Conservation (phyloP, 2,113 vertebrate species). For the Leptodactylus fuscus region DNA sequence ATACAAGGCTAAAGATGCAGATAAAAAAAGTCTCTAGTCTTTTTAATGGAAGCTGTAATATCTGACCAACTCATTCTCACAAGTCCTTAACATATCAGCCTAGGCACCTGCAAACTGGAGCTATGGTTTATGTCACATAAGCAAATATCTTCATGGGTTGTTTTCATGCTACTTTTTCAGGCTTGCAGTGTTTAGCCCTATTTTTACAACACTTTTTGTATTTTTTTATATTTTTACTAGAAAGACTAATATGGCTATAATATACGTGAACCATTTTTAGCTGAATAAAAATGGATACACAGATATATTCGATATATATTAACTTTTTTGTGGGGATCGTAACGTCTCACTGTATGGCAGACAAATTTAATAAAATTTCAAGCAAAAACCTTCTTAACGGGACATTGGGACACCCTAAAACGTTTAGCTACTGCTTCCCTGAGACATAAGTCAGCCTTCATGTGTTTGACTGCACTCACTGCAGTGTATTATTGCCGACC, state of each 20-base stretch:
- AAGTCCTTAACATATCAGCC: neutral
- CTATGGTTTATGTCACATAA: neutral
- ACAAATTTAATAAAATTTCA: slow-evolving; percentile 8
- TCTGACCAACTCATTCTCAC: neutral
- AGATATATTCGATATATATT: neutral
- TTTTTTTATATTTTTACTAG: neutral
- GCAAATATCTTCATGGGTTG: neutral
- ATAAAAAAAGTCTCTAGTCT: neutral
- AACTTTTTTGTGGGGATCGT: neutral
- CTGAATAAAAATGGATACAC: neutral
- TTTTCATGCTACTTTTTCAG: neutral
- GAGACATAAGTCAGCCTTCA: slow-evolving; percentile 41
- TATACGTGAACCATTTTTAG: neutral
- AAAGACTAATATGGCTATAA: slow-evolving; percentile 8
- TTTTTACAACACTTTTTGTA: neutral
- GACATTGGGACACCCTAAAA: slow-evolving; percentile 25
- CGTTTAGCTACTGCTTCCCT: slow-evolving; percentile 55
- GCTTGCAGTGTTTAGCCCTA: neutral
- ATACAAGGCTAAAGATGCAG: neutral
- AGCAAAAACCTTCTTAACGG: neutral
- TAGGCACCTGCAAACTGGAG: neutral
- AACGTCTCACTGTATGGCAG: slow-evolving; percentile 14
- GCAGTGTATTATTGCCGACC: slow-evolving; percentile 30
- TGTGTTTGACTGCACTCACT: neutral
- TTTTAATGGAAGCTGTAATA: neutral